A percentile compares a stretch with the other conserved stretches of the same genome.
These are phyloP conservation scores for Lithophane socia DNA, from an alignment of 2,888 invertebrate species.

Conservation along the genomic window DNA sequence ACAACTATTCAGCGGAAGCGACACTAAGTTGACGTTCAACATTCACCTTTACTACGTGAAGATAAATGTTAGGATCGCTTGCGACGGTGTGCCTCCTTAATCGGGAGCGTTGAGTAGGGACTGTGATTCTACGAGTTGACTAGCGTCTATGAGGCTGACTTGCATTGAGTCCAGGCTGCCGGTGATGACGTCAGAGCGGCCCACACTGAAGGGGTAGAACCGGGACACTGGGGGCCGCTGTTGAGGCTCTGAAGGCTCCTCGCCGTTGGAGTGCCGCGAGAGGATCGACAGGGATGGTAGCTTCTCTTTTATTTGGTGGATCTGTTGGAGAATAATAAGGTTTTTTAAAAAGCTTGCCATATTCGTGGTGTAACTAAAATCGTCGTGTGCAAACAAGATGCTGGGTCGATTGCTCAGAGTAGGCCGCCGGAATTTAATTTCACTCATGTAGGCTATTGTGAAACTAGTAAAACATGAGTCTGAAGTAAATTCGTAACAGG, in stretches of 20 bases:
- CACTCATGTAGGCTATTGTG: not conserved
- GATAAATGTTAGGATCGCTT: constrained; percentile 55
- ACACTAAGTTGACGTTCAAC: constrained; percentile 40
- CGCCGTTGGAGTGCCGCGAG: constrained; percentile 76
- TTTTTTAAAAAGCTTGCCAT: not conserved
- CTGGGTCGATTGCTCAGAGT: not conserved
- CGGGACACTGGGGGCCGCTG: constrained; percentile 75
- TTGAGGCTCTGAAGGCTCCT: constrained; percentile 44
- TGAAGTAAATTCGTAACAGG: not conserved
- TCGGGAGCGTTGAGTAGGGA: constrained; percentile 93
- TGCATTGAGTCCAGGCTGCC: constrained; percentile 85
- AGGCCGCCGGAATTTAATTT: not conserved
- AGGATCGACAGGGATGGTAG: constrained; percentile 81
- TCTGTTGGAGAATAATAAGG: constrained; percentile 71
- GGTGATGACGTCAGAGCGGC: constrained; percentile 66
- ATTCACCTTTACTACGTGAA: constrained; percentile 36
- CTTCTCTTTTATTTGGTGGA: constrained; percentile 82
- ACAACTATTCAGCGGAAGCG: constrained; percentile 41
- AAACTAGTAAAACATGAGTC: not conserved
- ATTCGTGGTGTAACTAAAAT: not conserved
- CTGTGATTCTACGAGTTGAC: constrained; percentile 92
- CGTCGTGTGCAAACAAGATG: not conserved
- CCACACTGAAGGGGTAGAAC: constrained; percentile 86
- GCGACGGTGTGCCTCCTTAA: constrained; percentile 76
- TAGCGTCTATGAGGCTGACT: constrained; percentile 91